Evolutionary conservation across 2,113 vertebrate species (phyloP).

Genomic region (Mesitornis unicolor): DNA sequence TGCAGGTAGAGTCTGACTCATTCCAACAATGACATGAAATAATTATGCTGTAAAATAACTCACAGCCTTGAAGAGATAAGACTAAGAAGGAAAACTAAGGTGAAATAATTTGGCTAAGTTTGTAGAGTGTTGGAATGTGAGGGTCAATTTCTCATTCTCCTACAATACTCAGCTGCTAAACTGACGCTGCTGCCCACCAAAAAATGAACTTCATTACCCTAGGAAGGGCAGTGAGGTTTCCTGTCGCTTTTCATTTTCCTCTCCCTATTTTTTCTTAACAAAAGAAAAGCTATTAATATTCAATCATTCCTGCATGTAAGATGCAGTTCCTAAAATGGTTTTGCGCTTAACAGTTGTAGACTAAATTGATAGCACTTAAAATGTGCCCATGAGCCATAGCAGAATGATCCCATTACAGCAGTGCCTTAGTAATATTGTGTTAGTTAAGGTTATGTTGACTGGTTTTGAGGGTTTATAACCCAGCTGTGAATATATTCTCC

Average conservation of each 20-base stretch:
- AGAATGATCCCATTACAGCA: constrained; percentile 32
- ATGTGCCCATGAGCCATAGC: constrained; percentile 21
- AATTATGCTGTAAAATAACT: not conserved
- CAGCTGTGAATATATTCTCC: constrained; percentile 11
- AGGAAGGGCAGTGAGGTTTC: not conserved
- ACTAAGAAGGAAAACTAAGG: not conserved
- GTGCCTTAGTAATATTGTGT: not conserved
- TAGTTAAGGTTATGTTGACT: constrained; percentile 48
- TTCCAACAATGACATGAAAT: not conserved
- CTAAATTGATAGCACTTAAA: constrained; percentile 52
- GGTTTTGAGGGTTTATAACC: constrained; percentile 30
- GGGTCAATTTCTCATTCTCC: not conserved
- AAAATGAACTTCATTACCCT: not conserved
- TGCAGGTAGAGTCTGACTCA: not conserved
- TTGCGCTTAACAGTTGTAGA: constrained; percentile 17
- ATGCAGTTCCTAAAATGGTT: not conserved
- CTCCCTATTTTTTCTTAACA: not conserved
- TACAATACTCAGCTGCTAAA: not conserved
- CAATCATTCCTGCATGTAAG: not conserved
- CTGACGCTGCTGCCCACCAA: not conserved
- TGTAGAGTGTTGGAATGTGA: not conserved
- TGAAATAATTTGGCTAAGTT: not conserved
- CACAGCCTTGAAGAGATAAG: not conserved
- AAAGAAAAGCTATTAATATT: constrained; percentile 16
- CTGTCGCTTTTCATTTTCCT: not conserved